phyloP scores from a whole-genome alignment of 2,888 invertebrate genomes.

The Coenonympha arcania region DNA sequence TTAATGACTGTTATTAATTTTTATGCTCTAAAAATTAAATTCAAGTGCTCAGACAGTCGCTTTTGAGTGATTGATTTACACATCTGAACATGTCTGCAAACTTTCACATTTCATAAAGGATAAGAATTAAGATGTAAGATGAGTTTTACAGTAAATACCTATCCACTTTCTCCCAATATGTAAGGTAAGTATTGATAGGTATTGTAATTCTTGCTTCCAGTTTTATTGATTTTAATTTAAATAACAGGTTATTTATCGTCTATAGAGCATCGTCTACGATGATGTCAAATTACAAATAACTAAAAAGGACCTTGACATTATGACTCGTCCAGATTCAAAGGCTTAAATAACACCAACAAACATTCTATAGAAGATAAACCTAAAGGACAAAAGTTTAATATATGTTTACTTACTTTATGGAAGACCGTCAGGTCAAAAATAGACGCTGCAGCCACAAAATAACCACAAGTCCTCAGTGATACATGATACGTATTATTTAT shows the following conservation, averaged over 20 bases:
- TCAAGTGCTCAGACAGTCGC: no score
- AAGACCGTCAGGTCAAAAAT: conserved; percentile 51
- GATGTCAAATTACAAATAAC: conserved; percentile 5
- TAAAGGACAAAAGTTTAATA: conserved; percentile 7
- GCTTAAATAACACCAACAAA: neutral
- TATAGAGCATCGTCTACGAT: neutral
- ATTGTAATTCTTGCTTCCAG: no score
- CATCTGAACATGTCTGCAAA: no score
- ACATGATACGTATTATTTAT: conserved; percentile 53
- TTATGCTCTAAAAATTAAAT: no score
- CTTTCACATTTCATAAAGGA: neutral
- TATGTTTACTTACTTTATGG: conserved; percentile 42
- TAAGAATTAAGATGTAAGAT: no score
- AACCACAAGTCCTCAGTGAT: conserved; percentile 51
- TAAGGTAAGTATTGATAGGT: no score
- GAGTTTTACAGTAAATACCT: no score
- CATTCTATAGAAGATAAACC: neutral
- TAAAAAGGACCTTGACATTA: conserved; percentile 23
- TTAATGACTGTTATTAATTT: no score
- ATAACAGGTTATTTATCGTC: neutral
- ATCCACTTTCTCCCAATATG: no score
- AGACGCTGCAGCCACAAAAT: conserved; percentile 58
- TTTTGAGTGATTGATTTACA: no score
- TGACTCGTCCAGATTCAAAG: neutral
- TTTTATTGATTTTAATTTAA: no score